Evolutionary conservation across 2,888 invertebrate genomes (phyloP), one percentile per base, ranked within the genome.

Genomic region (Steinernema hermaphroditum): DNA sequence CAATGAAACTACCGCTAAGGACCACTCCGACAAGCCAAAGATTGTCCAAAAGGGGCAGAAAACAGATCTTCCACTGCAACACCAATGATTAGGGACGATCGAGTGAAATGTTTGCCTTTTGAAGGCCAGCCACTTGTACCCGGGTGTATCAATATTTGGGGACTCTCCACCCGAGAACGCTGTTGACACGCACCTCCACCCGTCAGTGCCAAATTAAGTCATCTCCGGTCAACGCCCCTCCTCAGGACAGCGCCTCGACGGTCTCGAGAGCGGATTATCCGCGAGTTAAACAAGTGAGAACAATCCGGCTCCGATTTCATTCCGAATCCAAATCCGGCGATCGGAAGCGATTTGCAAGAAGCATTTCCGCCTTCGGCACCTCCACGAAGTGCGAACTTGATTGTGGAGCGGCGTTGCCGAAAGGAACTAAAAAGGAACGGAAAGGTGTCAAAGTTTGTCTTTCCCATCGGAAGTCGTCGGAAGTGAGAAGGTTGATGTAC

Each of bases 201-300:
- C 62, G 62, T 62, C 62, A 62, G 32, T 32, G 16, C 46, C 46
- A 29, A 24, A 62, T 62, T 62, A 62, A 62, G 27, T 62, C 62
- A 62, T 29, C 62, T 22, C 29, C 62, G 62, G 62, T 62, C 62
- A 62, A 62, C 22, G 22, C 19, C 6, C 50, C 50, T 62, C 62
- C 27, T 62, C 27, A 29, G 62, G 62, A 32, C 62, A 62, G 62
- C 29, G 9, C 62, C 62, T 29, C 32, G 54, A 16, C 62, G 62
- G 27, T 62, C 62, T 29, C 62, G 32, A 62, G 32, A 62, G 62
- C 29, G 62, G 62, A 62, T 62, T 34, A 62, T 62, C 62, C 62
- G 62, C 62, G 32, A 34, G 62, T 32, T 62, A 62, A 62, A 62
- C 62, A 62, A n/a, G 62, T 62, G 62, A 29, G 62, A 62, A 62